Base-by-base conservation (phyloP, 2,888 invertebrate genomes). In the Graphium colonna region DNA sequence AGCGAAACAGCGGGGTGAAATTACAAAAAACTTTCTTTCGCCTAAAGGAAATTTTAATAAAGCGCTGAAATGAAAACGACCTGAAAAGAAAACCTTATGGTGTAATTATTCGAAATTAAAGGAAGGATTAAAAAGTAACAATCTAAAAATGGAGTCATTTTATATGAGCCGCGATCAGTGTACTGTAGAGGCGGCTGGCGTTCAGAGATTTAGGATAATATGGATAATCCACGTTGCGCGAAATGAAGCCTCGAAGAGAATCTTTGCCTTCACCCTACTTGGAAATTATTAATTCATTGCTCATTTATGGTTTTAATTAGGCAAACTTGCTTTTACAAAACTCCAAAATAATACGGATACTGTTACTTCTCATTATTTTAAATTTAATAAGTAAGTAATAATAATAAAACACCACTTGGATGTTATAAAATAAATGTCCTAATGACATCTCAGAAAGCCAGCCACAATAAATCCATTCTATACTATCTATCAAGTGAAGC, bases 141-240 rank as follows among this genome's bases (percentile, higher is more conserved):
- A 74, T 74, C 68, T 73, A 71, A 80, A 79, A 79, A 75, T 77
- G 62, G 72, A 79, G 75, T 76, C 65, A 77, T 80, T 82, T 78
- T 77, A 71, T 76, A 77, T 74, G 75, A 78, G 71, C 73, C 63
- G 57, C 71, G 73, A 79, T 82, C 76, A 73, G 75, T 75, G 74
- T 77, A 72, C 68, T 71, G 61, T 60, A 73, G 66, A 71, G 67
- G 50, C 69, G 71, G 71, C 75, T 81, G 79, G 69, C 71, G 73
- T 71, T 78, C 69, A 65, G 73, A 82, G 83, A 82, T 81, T 83
- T 77, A 67, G 80, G 82, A 82, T 84, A 83, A 83, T 84, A 79
- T 82, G 83, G 84, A 83, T 83, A 78, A 84, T 82, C 84, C 81
- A 61, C 65, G 72, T 63, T 69, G 79, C 77, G 78, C 71, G 73